Evolutionary conservation across 2,113 vertebrate species (phyloP), one percentile per base, ranked within the genome.

Genomic region (Ammodytes dubius): DNA sequence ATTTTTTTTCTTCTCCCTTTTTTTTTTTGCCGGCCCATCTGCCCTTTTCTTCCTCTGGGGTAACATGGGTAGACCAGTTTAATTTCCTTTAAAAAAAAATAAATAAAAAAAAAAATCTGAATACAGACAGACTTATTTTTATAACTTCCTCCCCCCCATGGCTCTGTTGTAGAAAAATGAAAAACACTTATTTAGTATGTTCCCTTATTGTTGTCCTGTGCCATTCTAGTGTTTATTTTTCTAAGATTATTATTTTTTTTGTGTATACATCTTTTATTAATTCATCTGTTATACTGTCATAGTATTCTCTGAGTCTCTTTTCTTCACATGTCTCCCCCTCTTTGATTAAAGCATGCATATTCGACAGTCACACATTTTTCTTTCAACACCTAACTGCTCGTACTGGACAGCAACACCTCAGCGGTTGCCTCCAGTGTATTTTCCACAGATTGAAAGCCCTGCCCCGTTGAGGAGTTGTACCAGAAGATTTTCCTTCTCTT

Each of bases 141-240:
- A 88, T 91, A 92, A 81, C 56, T 61, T 14, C 9, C 19, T 63
- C 80, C 70, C 49, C 65, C 57, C 35, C 72, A 78, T 75, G 63
- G 66, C 59, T 83, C 79, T 82, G 72, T 92, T 74, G 72, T 90
- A 79, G 81, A 88, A 85, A 27, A 81, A 74, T 43, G 7, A 70
- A 77, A 87, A 85, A 61, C 61, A 63, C 53, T 78, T 79, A 54
- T 49, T 78, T 87, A 88, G 87, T 74, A 58, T 71, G 35, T 78
- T 65, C 68, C 83, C 37, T 79, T 81, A 63, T 87, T 88, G 67
- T 87, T 88, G 67, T 91, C 68, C 74, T 75, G 87, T 93, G 92
- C 85, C 89, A 89, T 88, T 70, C 77, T 88, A 78, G 73, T 89
- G 81, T 92, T 91, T 89, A 86, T 89, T 92, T 93, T 89, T 94